Evolutionary conservation across 2,888 invertebrate species (phyloP).

Genomic region (Lordiphosa fenestrarum): DNA sequence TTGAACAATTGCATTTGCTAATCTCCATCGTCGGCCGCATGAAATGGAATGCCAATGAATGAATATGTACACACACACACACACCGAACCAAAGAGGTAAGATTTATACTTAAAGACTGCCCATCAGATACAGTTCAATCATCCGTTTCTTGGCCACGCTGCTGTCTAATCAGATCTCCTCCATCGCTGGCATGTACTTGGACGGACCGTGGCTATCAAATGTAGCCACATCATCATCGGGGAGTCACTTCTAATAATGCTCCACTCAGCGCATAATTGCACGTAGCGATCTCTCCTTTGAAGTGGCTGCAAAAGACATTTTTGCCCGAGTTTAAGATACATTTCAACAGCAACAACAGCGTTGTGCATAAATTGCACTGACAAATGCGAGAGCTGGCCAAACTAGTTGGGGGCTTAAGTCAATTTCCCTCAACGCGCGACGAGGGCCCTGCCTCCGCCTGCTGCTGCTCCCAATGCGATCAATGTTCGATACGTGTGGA

Average conservation of each 20-base stretch:
- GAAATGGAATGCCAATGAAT: conserved; percentile 10
- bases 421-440: conserved; percentile 38
- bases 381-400: conserved; percentile 33
- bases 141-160: conserved; percentile 13
- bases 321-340: conserved; percentile 43
- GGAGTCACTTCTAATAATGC: conserved; percentile 59
- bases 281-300: conserved; percentile 61
- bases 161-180: conserved; percentile 65
- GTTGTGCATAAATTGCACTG: conserved; percentile 24
- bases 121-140: conserved; percentile 63
- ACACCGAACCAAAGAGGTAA: conserved; percentile 1
- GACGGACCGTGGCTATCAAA: conserved; percentile 22
- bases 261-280: conserved; percentile 65
- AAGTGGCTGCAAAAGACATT: conserved; percentile 46
- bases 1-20: conserved; percentile 2
- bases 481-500: conserved; percentile 71
- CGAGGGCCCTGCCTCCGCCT: conserved; percentile 14
- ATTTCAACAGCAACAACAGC: conserved; percentile 32
- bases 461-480: conserved; percentile 54
- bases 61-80: too few species aligned
- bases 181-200: conserved; percentile 57
- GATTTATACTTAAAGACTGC: conserved; percentile 13
- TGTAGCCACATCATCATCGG: conserved; percentile 32
- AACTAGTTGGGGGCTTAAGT: conserved; percentile 38
- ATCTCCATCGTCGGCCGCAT: background rate